Conservation (phyloP, 23 tunicate species). For the Botrylloides violaceus region DNA sequence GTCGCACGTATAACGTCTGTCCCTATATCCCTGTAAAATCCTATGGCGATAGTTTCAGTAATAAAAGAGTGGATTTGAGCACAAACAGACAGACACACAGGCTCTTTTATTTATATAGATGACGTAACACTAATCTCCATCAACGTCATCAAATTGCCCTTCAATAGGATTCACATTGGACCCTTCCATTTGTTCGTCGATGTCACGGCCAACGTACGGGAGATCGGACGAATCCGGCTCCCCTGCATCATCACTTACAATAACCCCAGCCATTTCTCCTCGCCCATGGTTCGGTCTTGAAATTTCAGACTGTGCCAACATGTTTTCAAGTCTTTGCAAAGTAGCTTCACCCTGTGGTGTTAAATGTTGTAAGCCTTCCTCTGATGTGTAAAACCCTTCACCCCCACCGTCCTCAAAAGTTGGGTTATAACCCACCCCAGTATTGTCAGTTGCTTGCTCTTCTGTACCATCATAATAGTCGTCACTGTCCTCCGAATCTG, state of each 20-base stretch:
- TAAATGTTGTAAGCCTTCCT: constrained; percentile 52
- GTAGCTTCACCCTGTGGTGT: constrained; percentile 76
- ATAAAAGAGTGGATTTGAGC: too few relatives aligned
- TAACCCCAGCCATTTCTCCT: constrained; percentile 13
- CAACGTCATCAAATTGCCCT: constrained; percentile 80
- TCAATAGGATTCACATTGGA: constrained; percentile 10
- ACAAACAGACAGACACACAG: too few relatives aligned
- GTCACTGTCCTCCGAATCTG: constrained; percentile 68
- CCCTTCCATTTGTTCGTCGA: constrained; percentile 12
- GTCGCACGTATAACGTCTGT: too few relatives aligned
- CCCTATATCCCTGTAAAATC: too few relatives aligned
- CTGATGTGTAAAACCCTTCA: constrained; percentile 66
- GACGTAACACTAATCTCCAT: too few relatives aligned
- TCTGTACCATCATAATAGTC: constrained; percentile 33
- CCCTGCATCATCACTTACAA: not conserved
- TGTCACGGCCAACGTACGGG: constrained; percentile 12
- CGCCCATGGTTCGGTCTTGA: not conserved
- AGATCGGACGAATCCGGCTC: not conserved
- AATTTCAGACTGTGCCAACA: constrained; percentile 28
- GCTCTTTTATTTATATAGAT: too few relatives aligned
- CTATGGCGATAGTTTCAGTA: too few relatives aligned
- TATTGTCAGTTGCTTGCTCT: constrained; percentile 4
- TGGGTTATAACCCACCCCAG: not conserved
- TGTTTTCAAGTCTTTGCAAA: constrained; percentile 54
- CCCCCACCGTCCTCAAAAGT: constrained; percentile 56